phyloP scores from a whole-genome alignment of 2,113 vertebrate species.

The Mystacornis crossleyi region DNA sequence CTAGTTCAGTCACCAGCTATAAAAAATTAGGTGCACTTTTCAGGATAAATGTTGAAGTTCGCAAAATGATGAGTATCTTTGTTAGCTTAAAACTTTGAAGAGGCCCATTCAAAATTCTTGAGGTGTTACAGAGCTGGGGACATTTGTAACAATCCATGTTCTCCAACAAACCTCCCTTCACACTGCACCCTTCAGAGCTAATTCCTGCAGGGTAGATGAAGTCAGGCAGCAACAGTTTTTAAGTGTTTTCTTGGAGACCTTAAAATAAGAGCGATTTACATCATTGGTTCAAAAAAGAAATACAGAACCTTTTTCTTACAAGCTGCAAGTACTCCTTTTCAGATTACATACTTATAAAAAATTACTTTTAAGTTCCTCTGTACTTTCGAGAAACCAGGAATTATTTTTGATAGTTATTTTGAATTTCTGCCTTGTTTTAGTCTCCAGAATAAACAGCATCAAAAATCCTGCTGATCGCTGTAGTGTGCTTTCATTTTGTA shows the following conservation, averaged over 20 bases:
- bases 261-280: background rate
- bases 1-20: background rate
- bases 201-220: background rate
- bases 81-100: background rate
- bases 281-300: background rate
- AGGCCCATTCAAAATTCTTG: background rate
- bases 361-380: background rate
- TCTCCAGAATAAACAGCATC: background rate
- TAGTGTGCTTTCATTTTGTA: background rate
- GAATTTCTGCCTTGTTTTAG: background rate
- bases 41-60: background rate
- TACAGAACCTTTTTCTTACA: background rate
- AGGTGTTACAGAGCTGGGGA: background rate
- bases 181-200: background rate
- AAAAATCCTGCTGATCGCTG: background rate
- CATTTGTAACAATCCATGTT: background rate
- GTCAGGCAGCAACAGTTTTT: background rate
- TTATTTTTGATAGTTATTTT: background rate
- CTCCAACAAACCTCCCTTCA: background rate
- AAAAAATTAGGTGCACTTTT: background rate
- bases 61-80: background rate
- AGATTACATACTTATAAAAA: background rate
- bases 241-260: background rate
- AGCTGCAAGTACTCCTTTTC: background rate
- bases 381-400: background rate